phyloP scores from a whole-genome alignment of 2,113 vertebrate genomes.

The Alectura lathami region DNA sequence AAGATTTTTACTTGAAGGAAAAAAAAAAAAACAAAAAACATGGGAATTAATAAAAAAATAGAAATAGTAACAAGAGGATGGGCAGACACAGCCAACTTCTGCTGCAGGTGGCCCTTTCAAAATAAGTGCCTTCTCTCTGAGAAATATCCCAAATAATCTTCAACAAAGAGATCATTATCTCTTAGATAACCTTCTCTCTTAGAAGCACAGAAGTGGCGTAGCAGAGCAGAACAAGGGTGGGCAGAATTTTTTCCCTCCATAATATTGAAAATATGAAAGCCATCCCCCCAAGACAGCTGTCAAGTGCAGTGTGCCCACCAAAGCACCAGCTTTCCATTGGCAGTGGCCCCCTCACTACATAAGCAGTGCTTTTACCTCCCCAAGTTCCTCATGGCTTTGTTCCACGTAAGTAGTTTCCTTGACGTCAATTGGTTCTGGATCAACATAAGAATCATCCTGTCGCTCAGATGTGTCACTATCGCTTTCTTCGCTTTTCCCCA shows the following conservation, averaged over 20 bases:
- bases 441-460: slow-evolving; percentile 91
- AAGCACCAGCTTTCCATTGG: not conserved
- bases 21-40: not conserved
- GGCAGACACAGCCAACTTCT: not conserved
- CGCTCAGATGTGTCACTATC: slow-evolving; percentile 95
- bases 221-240: not conserved
- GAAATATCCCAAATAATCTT: not conserved
- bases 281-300: not conserved
- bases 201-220: not conserved
- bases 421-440: slow-evolving; percentile 88
- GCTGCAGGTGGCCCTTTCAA: not conserved
- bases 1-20: not conserved
- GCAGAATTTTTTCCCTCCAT: not conserved
- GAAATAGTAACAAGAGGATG: not conserved
- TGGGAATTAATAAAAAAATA: not conserved
- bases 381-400: slow-evolving; percentile 91
- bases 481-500: slow-evolving; percentile 95
- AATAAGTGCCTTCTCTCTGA: not conserved
- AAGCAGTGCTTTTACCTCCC: slow-evolving; percentile 82
- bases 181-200: not conserved
- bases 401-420: slow-evolving; percentile 90
- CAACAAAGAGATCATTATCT: not conserved
- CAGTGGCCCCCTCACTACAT: not conserved
- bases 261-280: not conserved
- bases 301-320: not conserved